These are phyloP conservation scores for Ornithoptera alexandrae DNA, from an alignment of 2,888 invertebrate species.

Conservation along the genomic window DNA sequence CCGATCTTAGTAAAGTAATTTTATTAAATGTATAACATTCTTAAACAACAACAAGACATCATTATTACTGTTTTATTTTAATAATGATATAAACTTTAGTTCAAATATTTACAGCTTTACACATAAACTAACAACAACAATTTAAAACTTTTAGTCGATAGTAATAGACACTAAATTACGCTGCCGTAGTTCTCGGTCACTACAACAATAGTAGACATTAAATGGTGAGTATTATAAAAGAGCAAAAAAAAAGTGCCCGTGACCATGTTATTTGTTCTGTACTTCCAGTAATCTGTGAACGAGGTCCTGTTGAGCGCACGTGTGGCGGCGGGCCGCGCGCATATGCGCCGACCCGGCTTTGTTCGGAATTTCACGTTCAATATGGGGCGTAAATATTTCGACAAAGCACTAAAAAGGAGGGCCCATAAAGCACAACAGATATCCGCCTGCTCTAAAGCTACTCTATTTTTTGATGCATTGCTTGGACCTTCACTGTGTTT, in stretches of 20 bases:
- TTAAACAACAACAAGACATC: too few species aligned
- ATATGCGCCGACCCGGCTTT: conserved; percentile 55
- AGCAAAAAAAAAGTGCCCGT: conserved; percentile 40
- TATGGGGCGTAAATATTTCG: conserved; percentile 77
- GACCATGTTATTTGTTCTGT: conserved; percentile 59
- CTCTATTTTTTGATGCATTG: conserved; percentile 22
- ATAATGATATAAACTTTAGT: too few species aligned
- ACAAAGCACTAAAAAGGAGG: conserved; percentile 72
- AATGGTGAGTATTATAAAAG: conserved; percentile 21
- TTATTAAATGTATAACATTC: too few species aligned
- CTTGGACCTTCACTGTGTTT: conserved; percentile 10
- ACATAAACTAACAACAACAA: neutral
- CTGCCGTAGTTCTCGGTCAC: neutral
- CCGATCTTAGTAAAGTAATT: too few species aligned
- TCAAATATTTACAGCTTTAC: neutral
- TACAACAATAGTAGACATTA: conserved; percentile 19
- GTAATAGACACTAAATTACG: neutral
- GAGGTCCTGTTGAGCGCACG: conserved; percentile 53
- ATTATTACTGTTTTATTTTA: too few species aligned
- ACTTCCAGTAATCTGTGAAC: conserved; percentile 49
- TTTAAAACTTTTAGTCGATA: neutral
- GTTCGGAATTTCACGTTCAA: conserved; percentile 76
- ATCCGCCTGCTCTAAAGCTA: conserved; percentile 46
- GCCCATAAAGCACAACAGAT: conserved; percentile 59
- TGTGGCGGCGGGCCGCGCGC: conserved; percentile 59